These are phyloP conservation scores for Morbakka virulenta DNA, from an alignment of 30 jellyfish, hydroid and myxozoan species.

Conservation along the genomic window DNA sequence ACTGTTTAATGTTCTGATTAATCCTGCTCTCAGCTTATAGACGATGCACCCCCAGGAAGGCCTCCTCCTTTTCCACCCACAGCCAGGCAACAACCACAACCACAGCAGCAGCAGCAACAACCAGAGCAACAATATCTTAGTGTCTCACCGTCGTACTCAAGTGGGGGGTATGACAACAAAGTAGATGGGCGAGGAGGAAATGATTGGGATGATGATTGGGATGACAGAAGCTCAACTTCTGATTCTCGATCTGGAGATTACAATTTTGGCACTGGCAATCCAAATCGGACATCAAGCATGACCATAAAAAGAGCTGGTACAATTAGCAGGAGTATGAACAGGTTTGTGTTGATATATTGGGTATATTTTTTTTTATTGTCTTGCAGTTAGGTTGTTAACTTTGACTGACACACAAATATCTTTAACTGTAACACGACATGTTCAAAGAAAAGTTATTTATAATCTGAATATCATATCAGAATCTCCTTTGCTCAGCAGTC, in stretches of 20 bases:
- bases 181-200: too few species aligned
- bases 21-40: slow-evolving; percentile 12
- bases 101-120: too few species aligned
- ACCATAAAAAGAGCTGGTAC: slow-evolving; percentile 97
- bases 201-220: slow-evolving; percentile 89
- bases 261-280: slow-evolving; percentile 54
- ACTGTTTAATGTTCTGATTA: too few species aligned
- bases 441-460: too few species aligned
- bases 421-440: too few species aligned
- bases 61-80: slow-evolving; percentile 80
- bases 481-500: too few species aligned
- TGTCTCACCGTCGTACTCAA: slow-evolving; percentile 60
- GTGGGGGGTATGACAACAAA: slow-evolving; percentile 50
- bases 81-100: too few species aligned
- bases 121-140: slow-evolving; percentile 36
- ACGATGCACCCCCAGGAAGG: slow-evolving; percentile 75
- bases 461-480: too few species aligned
- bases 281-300: slow-evolving; percentile 60
- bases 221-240: slow-evolving; percentile 80
- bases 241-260: slow-evolving; percentile 78
- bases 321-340: slow-evolving; percentile 85
- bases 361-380: too few species aligned
- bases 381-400: too few species aligned
- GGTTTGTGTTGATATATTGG: slow-evolving; percentile 56
- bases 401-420: too few species aligned